Evolutionary conservation across 2,797 vertebrate genomes (phyloP), one percentile per base, ranked within the genome.

Genomic region (Neopelma chrysocephalum): DNA sequence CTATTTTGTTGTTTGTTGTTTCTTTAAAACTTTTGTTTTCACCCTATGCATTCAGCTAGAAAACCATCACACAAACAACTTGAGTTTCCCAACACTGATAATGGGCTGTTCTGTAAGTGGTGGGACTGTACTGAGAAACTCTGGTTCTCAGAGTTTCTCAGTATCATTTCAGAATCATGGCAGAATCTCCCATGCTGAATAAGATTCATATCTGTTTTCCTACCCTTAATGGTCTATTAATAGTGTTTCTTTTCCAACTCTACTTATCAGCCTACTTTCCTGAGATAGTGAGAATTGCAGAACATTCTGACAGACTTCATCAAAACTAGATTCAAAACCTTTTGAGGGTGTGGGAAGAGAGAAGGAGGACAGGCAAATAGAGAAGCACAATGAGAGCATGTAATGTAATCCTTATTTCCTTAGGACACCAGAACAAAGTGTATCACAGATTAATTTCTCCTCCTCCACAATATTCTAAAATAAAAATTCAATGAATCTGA

Each of bases 231-330:
- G 13, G 13, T 31, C 15, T 70, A 36, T 53, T 43, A 45, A 73
- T 54, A 77, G 42, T 31, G 15, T 43, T 68, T 91, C n/a, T 68
- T 87, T 88, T 75, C 25, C 61, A 93, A 0, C 27, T 65, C 40
- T 32, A 72, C 50, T 81, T 25, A 57, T 7, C n/a, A 75, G 34
- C 8, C 25, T 53, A 5, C n/a, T 93, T 93, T 93, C 38, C 72
- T 93, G 76, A 61, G 34, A 57, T 13, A 61, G 40, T 77, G 90
- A 54, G 82, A 88, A 81, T 5, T 78, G 42, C 16, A 73, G 79
- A 90, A 91, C 38, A 81, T 90, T 86, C 34, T 96, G 90, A 88
- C 43, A 78, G 16, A 64, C 83, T 83, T 69, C 29, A 65, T 69
- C 38, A 81, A 83, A 94, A 90, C 34, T 75, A 40, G 21, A 53